These are phyloP conservation scores for Pluvianellus socialis DNA, from an alignment of 2,113 vertebrate species.

Conservation along the genomic window DNA sequence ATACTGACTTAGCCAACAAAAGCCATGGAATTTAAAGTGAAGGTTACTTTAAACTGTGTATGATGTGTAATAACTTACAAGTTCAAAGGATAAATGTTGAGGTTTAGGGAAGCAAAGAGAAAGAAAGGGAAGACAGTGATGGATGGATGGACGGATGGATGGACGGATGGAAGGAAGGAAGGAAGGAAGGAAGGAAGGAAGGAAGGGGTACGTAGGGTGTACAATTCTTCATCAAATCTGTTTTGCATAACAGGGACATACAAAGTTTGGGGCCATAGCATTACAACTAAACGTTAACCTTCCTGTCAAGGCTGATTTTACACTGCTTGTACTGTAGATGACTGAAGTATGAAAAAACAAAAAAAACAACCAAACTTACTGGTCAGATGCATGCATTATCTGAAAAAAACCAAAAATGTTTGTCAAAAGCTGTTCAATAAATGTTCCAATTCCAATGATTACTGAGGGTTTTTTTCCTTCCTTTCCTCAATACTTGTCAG, in stretches of 20 bases:
- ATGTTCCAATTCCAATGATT: background rate
- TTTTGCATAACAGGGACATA: background rate
- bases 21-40: slow-evolving; percentile 20
- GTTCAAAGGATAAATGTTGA: background rate
- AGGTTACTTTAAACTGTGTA: background rate
- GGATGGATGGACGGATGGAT: background rate
- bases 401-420: background rate
- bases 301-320: background rate
- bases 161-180: background rate
- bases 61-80: background rate
- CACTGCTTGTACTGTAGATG: background rate
- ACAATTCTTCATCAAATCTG: background rate
- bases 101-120: background rate
- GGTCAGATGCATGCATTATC: background rate
- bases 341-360: background rate
- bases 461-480: background rate
- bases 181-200: background rate
- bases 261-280: background rate
- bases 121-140: background rate
- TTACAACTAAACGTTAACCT: background rate
- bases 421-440: background rate
- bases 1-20: slow-evolving; percentile 44
- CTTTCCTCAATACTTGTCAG: background rate
- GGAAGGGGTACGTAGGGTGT: rapidly evolving
- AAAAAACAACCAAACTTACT: background rate